Percentiles rank a stretch among this genome's conserved stretches.
These are phyloP conservation scores for Pangasianodon gigas DNA, from an alignment of 2,113 vertebrate species.

Conservation along the genomic window DNA sequence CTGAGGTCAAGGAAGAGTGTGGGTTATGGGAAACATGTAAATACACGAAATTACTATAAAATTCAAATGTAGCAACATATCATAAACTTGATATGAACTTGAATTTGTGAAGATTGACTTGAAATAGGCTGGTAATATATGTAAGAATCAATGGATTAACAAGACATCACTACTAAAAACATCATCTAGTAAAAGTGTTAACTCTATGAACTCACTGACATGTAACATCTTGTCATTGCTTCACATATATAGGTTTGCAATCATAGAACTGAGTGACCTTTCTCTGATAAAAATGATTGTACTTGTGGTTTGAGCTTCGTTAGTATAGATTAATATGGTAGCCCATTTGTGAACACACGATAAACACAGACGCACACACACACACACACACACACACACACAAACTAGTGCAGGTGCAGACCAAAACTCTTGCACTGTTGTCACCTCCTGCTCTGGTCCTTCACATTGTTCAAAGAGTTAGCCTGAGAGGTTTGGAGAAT, in stretches of 20 bases:
- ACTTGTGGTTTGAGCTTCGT: background rate
- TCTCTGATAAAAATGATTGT: background rate
- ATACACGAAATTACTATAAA: background rate
- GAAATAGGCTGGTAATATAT: background rate
- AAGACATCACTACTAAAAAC: background rate
- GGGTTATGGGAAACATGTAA: background rate
- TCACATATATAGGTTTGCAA: background rate
- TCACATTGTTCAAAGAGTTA: constrained; percentile 46
- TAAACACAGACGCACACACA: background rate
- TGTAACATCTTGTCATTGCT: background rate
- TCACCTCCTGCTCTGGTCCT: constrained; percentile 55
- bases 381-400: constrained; percentile 18
- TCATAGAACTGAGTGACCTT: background rate
- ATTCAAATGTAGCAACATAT: background rate
- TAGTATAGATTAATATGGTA: background rate
- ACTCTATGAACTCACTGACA: background rate
- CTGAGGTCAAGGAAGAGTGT: background rate
- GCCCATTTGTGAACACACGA: background rate
- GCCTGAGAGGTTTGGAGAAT: constrained; percentile 40
- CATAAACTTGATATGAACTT: background rate
- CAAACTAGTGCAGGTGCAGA: background rate
- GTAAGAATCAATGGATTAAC: background rate
- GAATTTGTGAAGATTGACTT: background rate
- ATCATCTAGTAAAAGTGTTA: background rate
- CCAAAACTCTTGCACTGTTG: constrained; percentile 45